Base-by-base conservation (phyloP, 2,888 invertebrate genomes). In the Hirtodrosophila confusa region DNA sequence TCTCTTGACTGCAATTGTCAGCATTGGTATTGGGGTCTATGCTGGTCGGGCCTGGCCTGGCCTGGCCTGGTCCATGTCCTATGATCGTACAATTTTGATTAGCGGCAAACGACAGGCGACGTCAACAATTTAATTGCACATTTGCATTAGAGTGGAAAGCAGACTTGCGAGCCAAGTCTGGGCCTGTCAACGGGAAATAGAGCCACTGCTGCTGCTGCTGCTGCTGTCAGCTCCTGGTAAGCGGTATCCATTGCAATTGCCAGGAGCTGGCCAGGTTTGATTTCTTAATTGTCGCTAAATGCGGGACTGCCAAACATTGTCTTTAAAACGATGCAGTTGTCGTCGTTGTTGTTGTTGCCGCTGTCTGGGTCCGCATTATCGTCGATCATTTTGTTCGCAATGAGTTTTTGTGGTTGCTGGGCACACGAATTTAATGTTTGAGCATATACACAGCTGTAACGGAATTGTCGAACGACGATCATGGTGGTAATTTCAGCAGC, bases 261-360 rank as follows among this genome's bases (percentile, higher is more conserved):
- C 67, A 55, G 50, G 67, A 56, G 49, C 69, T 64, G 73, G 58
- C 74, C 71, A 80, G 80, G 74, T 82, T 86, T 82, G 80, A 86
- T 89, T 87, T 84, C 80, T 88, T 89, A 89, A 88, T 89, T 89
- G 88, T 69, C 75, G 76, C 76, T 78, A 82, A 86, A 87, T 89
- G 85, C 89, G 89, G 88, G 87, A 78, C 80, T 53, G 65, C 51
- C 77, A 40, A 69, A 63, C 80, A 68, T 72, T 77, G 80, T 71
- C 39, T 78, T 60, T 50, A 40, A 17, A 54, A 51, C 64, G 56
- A 65, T 53, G 51, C 49, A 62, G 55, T 56, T 37, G 53, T 27
- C 45, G 62, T 50, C 35, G 56, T 31, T 24, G 44, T 31, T 39
- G 29, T 50, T 11, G 35, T 41, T 40, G 67, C 55, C 43, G 12